Base-by-base conservation (phyloP, 2,797 vertebrate species). In the Danio kyathit region DNA sequence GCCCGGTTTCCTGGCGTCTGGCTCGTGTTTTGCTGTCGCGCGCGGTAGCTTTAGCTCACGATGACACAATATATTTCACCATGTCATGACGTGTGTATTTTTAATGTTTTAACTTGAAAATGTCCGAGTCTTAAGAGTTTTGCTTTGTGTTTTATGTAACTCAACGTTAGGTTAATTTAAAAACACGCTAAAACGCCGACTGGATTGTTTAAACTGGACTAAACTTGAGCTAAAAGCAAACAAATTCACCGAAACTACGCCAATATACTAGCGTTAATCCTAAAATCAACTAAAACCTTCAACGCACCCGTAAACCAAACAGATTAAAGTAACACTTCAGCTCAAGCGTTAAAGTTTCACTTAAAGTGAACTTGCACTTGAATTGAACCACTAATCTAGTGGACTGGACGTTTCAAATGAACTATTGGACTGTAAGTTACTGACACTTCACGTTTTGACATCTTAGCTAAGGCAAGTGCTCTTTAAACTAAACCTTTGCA, bases 21-120 rank as follows among this genome's bases (percentile, higher is more conserved):
- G 59, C 40, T 80, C 69, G 49, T 38, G 69, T 73, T 19, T 61
- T 40, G 6, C 13, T 56, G 8, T 41, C 29, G 43, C 29, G 38
- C 46, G 56, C 38, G 43, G 11, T 63, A 44, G 56, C 67, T 7
- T 79, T 57, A 59, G 10, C 77, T 16, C 2, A 29, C 29, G 29
- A 13, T 57, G 66, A 61, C 57, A 71, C 44, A 4, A 29, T 29
- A 10, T 21, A 14, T 67, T 19, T 43, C n/a, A 16, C 8, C 14
- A 10, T 44, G 12, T 21, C 21, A 29, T 38, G 9, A 9, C n/a
- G 29, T 29, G 10, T 57, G 6, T 40, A 17, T 52, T 17, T 7
- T 56, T 21, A 1, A n/a, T 10, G 21, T 21, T 44, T 21, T 21
- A 0, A 44, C 14, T 14, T 57, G 0, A 56, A 43, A 1, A 3